phyloP scores from a whole-genome alignment of 2,113 vertebrate genomes.

The Pteruthius melanotis region DNA sequence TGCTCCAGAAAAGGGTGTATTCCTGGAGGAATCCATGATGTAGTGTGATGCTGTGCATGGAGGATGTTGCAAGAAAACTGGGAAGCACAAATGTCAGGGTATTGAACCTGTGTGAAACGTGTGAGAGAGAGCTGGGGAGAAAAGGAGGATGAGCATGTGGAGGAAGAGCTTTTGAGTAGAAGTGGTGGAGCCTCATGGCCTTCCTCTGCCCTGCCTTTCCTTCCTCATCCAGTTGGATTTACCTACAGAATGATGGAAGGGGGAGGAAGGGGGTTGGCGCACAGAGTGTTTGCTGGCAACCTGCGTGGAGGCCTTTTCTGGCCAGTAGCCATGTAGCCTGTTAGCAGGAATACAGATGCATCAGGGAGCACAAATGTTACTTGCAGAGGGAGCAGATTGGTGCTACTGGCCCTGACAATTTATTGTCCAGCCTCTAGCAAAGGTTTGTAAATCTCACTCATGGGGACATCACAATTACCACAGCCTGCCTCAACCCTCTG shows the following conservation, averaged over 20 bases:
- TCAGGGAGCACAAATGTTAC: not conserved
- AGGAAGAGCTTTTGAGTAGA: not conserved
- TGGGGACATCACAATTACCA: not conserved
- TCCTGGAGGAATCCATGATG: not conserved
- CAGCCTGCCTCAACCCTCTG: not conserved
- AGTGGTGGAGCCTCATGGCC: not conserved
- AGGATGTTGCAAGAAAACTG: not conserved
- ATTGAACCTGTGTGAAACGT: not conserved
- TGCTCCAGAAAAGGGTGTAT: not conserved
- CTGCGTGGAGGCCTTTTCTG: not conserved
- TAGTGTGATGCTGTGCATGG: not conserved
- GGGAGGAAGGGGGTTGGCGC: not conserved
- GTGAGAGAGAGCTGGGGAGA: not conserved
- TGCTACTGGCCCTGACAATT: not conserved
- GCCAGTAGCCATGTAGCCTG: not conserved
- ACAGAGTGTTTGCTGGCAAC: not conserved
- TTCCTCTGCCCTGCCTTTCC: not conserved
- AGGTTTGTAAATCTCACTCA: not conserved
- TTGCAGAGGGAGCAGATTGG: not conserved
- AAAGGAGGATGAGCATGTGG: not conserved
- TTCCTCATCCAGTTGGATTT: not conserved
- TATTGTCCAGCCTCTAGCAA: not conserved
- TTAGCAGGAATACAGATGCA: not conserved
- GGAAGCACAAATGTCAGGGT: not conserved
- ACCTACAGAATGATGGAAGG: not conserved